A percentile compares a stretch with the other conserved stretches of the same genome.
phyloP scores from a whole-genome alignment of 2,888 invertebrate species.

The Lithophane leautieri region DNA sequence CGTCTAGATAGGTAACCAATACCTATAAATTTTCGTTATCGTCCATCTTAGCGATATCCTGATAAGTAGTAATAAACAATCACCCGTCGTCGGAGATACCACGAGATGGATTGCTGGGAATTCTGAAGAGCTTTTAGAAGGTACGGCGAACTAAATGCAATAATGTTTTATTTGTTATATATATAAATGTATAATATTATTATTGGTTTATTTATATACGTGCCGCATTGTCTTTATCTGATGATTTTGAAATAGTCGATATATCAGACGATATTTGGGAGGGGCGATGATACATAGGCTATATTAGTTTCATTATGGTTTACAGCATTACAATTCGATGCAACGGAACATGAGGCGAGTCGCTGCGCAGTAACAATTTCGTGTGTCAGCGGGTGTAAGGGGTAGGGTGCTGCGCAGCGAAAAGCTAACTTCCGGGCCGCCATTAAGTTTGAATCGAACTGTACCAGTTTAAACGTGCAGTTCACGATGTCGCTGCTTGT shows the following conservation, averaged over 20 bases:
- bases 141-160: background rate
- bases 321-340: too few relatives aligned
- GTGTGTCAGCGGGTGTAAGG: too few relatives aligned
- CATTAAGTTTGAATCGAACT: too few relatives aligned
- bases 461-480: too few relatives aligned
- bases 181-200: too few relatives aligned
- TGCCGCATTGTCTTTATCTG: background rate
- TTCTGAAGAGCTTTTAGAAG: slow-evolving; percentile 20
- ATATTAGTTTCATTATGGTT: background rate
- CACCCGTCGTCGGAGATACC: background rate
- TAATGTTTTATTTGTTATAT: background rate
- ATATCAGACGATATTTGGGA: background rate
- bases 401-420: too few relatives aligned
- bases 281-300: background rate
- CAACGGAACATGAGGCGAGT: too few relatives aligned
- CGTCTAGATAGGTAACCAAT: slow-evolving; percentile 27
- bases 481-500: too few relatives aligned
- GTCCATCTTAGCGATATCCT: slow-evolving; percentile 24
- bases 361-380: too few relatives aligned
- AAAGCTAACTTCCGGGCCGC: too few relatives aligned
- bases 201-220: background rate
- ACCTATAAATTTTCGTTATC: slow-evolving; percentile 52
- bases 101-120: slow-evolving; percentile 33
- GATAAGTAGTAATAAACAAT: slow-evolving; percentile 19
- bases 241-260: slow-evolving; percentile 9